These are phyloP conservation scores for Sycon ciliatum DNA, from an alignment of 37 sponge, comb jelly and placozoan genomes.

Conservation along the genomic window DNA sequence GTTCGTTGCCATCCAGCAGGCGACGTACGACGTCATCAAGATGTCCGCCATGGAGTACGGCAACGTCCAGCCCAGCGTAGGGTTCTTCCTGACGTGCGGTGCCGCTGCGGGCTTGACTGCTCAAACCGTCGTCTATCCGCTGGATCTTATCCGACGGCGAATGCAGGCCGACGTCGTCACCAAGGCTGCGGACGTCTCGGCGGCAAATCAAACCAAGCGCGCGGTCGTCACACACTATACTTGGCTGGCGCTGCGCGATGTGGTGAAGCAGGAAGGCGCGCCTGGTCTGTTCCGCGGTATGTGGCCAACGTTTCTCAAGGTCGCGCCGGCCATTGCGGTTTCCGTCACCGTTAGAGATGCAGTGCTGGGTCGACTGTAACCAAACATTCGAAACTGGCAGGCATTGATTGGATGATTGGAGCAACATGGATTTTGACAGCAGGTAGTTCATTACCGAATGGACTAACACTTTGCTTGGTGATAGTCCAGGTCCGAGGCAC, in stretches of 20 bases:
- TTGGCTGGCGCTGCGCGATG: neutral
- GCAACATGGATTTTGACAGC: too few species aligned
- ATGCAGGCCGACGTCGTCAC: conserved; percentile 40
- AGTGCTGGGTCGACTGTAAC: conserved; percentile 42
- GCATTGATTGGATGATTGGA: too few species aligned
- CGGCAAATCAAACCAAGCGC: neutral
- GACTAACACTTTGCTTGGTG: too few species aligned
- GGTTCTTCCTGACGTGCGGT: conserved; percentile 53
- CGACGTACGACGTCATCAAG: conserved; percentile 56
- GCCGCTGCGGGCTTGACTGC: conserved; percentile 51
- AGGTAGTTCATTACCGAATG: too few species aligned
- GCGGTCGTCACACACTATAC: neutral
- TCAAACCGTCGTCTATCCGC: conserved; percentile 59
- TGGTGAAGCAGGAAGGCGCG: conserved; percentile 9
- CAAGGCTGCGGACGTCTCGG: neutral
- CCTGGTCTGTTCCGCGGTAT: conserved; percentile 44
- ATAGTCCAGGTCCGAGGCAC: too few species aligned
- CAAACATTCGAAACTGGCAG: too few species aligned
- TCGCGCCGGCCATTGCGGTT: conserved; percentile 44
- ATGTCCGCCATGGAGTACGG: neutral
- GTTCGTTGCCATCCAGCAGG: conserved; percentile 62
- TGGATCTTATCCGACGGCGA: conserved; percentile 54
- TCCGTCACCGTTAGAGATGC: conserved; percentile 52
- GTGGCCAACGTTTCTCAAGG: conserved; percentile 47
- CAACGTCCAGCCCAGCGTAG: conserved; percentile 23